phyloP scores from a whole-genome alignment of 1,140 invertebrate genomes.

The Bursaphelenchus mucronatus region DNA sequence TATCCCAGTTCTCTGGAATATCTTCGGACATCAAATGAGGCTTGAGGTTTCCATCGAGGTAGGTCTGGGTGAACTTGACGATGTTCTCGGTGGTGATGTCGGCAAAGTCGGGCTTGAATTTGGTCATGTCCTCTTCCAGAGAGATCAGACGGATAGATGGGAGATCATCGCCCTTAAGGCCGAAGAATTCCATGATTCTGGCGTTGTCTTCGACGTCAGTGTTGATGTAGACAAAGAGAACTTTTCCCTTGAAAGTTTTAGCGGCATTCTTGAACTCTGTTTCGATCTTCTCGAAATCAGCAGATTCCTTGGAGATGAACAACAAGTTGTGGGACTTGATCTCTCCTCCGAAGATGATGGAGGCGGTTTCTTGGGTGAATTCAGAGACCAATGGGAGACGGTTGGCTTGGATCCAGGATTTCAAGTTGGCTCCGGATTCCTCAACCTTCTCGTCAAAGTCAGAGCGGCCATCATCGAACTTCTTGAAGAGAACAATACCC shows the following conservation, averaged over 20 bases:
- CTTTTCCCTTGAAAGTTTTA: slow-evolving; percentile 72
- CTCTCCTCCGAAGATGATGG: slow-evolving; percentile 95
- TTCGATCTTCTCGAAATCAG: slow-evolving; percentile 72
- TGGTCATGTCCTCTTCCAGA: slow-evolving; percentile 92
- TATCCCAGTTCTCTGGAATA: slow-evolving; percentile 93
- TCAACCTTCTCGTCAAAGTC: slow-evolving; percentile 72
- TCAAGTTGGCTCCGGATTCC: slow-evolving; percentile 67
- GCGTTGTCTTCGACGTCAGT: slow-evolving; percentile 89
- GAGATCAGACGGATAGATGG: slow-evolving; percentile 87
- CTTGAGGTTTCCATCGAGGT: slow-evolving; percentile 85
- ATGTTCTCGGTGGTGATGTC: slow-evolving; percentile 76
- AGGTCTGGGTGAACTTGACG: slow-evolving; percentile 77
- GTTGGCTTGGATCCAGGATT: slow-evolving; percentile 78
- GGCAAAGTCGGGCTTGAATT: slow-evolving; percentile 81
- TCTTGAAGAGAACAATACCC: slow-evolving; percentile 76
- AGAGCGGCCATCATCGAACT: slow-evolving; percentile 88
- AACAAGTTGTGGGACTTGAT: slow-evolving; percentile 91
- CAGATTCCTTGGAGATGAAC: slow-evolving; percentile 81
- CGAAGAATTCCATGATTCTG: slow-evolving; percentile 97
- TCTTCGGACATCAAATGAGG: slow-evolving; percentile 84
- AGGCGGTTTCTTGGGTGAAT: slow-evolving; percentile 93
- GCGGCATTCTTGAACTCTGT: slow-evolving; percentile 69
- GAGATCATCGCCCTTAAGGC: slow-evolving; percentile 84
- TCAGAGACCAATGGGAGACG: slow-evolving; percentile 87
- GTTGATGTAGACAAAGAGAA: slow-evolving; percentile 90